phyloP scores from a whole-genome alignment of 2,797 vertebrate species.

The Malacoctenus gilli region DNA sequence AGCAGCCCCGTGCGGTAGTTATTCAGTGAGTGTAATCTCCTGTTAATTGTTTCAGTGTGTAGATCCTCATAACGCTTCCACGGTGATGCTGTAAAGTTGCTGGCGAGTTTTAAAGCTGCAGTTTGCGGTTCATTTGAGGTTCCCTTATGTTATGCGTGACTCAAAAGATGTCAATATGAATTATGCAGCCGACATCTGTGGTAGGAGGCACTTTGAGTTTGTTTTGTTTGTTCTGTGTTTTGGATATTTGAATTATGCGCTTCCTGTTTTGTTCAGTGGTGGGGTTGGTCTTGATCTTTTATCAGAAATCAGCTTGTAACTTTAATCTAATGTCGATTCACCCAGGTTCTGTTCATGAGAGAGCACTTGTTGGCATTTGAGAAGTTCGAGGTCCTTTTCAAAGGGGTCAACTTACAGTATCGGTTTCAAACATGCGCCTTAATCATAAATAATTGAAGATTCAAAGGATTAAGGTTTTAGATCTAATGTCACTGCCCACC shows the following conservation, averaged over 20 bases:
- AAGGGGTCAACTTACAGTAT: no score
- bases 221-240: no score
- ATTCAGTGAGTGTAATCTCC: constrained; percentile 4
- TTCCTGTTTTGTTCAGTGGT: no score
- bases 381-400: no score
- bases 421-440: no score
- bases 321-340: no score
- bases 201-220: neutral
- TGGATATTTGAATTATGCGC: no score
- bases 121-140: neutral
- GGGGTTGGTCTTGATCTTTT: no score
- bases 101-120: constrained; percentile 2
- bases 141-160: constrained; percentile 5
- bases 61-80: constrained; percentile 4
- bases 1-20: neutral
- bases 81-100: neutral
- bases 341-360: no score
- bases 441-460: no score
- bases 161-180: constrained; percentile 22
- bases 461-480: constrained; percentile 2
- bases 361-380: no score
- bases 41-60: neutral
- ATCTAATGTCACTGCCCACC: constrained; percentile 2
- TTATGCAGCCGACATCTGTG: constrained; percentile 3
- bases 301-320: no score